phyloP scores from a whole-genome alignment of 1,140 invertebrate genomes.

The Drosophila nannoptera region DNA sequence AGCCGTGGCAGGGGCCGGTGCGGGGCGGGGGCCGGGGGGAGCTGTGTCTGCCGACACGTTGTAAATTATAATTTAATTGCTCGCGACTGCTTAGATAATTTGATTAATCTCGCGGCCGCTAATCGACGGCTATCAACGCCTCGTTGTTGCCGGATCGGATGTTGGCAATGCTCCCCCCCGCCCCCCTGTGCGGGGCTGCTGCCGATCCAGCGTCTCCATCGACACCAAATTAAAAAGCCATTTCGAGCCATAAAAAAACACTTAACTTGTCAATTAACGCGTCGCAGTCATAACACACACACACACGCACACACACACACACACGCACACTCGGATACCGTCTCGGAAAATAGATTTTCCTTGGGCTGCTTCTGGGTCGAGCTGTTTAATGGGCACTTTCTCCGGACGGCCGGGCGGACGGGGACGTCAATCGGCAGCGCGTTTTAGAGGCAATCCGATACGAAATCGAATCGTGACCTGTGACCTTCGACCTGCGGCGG shows the following conservation, averaged over 20 bases:
- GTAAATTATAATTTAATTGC: constrained; percentile 74
- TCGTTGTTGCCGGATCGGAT: constrained; percentile 28
- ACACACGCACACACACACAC: constrained; percentile 18
- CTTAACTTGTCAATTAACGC: constrained; percentile 78
- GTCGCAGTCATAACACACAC: constrained; percentile 18
- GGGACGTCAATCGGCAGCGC: constrained; percentile 64
- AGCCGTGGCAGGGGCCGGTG: constrained; percentile 6
- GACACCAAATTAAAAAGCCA: constrained; percentile 76
- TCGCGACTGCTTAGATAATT: constrained; percentile 33
- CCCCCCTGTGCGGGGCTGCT: too few relatives aligned
- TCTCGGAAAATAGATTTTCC: constrained; percentile 35
- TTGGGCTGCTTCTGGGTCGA: constrained; percentile 22
- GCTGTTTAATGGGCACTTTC: constrained; percentile 47
- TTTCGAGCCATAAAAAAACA: constrained; percentile 76
- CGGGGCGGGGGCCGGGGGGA: too few relatives aligned
- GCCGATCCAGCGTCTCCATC: constrained; percentile 43
- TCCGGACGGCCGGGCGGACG: background rate
- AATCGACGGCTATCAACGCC: constrained; percentile 55
- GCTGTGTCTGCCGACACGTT: constrained; percentile 42
- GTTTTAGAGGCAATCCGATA: constrained; percentile 44
- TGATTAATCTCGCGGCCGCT: constrained; percentile 57
- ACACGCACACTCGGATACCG: constrained; percentile 8
- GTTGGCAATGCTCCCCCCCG: background rate
- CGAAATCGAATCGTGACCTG: constrained; percentile 24
- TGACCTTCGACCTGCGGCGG: constrained; percentile 15